phyloP scores from a whole-genome alignment of 2,888 invertebrate genomes.

The Empis livida region DNA sequence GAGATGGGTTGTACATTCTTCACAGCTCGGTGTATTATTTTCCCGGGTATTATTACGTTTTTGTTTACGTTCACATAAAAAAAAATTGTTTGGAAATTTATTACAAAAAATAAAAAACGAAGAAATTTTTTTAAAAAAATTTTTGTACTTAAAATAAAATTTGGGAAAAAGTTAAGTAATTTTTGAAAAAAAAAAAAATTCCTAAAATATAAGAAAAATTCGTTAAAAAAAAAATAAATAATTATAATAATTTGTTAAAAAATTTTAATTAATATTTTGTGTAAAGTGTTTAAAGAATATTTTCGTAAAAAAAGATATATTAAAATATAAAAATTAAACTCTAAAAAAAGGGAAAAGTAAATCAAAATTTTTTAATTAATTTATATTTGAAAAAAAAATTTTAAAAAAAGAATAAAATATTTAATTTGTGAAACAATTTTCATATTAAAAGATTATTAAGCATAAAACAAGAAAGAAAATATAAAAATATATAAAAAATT shows the following conservation, averaged over 20 bases:
- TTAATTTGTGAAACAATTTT: too few species aligned
- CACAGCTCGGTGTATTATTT: conserved; percentile 5
- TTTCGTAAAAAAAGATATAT: too few species aligned
- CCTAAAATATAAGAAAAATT: too few species aligned
- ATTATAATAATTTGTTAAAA: background rate
- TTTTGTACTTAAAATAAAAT: background rate
- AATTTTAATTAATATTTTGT: background rate
- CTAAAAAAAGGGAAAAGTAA: too few species aligned
- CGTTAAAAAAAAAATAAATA: background rate
- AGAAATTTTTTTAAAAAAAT: background rate
- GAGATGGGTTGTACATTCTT: conserved; percentile 22
- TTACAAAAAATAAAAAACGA: background rate
- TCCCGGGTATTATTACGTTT: background rate
- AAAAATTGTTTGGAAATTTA: background rate
- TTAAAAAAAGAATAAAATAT: too few species aligned
- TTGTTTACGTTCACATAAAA: background rate
- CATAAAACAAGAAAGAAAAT: too few species aligned
- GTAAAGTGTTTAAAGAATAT: background rate
- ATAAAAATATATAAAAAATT: too few species aligned
- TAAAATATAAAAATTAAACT: too few species aligned
- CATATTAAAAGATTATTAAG: too few species aligned
- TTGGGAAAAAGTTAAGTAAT: background rate
- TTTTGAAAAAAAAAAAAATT: background rate
- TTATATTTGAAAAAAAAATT: too few species aligned
- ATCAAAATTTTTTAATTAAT: too few species aligned